Conservation (phyloP, 2,888 invertebrate genomes). For the Odontocerum albicorne region DNA sequence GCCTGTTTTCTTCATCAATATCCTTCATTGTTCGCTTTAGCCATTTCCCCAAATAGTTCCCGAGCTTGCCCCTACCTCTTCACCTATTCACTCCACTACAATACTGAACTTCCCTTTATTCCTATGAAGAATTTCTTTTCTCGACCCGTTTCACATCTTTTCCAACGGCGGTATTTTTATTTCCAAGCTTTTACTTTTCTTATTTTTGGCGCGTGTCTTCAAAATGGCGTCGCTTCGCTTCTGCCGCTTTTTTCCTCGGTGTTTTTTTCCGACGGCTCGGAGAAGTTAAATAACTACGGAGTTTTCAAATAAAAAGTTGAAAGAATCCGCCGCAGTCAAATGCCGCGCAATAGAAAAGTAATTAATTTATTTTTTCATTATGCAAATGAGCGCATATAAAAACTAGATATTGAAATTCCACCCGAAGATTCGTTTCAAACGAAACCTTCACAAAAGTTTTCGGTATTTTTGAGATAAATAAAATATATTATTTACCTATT, state of each 20-base stretch:
- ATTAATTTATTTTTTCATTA: no score
- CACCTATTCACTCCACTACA: constrained; percentile 5
- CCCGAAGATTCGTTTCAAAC: no score
- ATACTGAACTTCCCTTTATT: constrained; percentile 27
- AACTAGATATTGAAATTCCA: no score
- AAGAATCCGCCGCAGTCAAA: not conserved
- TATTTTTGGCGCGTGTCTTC: constrained; percentile 20
- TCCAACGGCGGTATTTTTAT: constrained; percentile 32
- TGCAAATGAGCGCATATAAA: no score
- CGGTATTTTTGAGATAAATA: no score
- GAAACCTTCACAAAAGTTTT: no score
- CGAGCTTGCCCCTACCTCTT: constrained; percentile 21
- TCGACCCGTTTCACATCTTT: constrained; percentile 17
- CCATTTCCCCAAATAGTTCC: constrained; percentile 25
- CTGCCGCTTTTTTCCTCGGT: not conserved
- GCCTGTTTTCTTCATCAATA: no score
- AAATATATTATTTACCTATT: no score
- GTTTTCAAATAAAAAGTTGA: not conserved
- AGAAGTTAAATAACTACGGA: constrained; percentile 10
- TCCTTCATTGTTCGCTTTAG: constrained; percentile 21
- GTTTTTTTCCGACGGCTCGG: not conserved
- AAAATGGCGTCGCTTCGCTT: constrained; percentile 17
- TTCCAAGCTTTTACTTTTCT: constrained; percentile 29
- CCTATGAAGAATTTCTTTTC: constrained; percentile 31
- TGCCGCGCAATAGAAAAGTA: no score